These are phyloP conservation scores for Meda fulgida DNA, from an alignment of 2,797 vertebrate genomes.

Conservation along the genomic window DNA sequence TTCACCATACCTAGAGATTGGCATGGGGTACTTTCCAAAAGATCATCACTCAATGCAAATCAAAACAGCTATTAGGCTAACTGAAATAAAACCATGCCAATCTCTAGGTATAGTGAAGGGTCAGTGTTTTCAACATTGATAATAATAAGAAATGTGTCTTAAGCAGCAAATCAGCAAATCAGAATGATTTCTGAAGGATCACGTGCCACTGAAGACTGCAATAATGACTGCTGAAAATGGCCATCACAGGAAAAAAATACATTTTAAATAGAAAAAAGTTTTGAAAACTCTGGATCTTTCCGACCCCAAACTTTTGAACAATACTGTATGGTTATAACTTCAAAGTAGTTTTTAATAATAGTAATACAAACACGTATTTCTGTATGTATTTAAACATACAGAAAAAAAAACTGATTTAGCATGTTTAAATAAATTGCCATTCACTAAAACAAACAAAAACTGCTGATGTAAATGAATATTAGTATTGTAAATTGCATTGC, in stretches of 20 bases:
- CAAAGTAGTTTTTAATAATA: not conserved
- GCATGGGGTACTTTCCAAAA: too few relatives aligned
- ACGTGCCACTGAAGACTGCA: not conserved
- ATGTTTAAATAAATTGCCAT: not conserved
- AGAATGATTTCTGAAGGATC: not conserved
- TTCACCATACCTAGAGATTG: too few relatives aligned
- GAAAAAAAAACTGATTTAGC: not conserved
- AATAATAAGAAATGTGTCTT: not conserved
- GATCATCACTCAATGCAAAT: too few relatives aligned
- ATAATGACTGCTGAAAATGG: not conserved
- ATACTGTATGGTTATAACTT: not conserved
- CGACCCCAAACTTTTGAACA: not conserved
- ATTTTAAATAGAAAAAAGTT: not conserved
- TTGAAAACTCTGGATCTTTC: not conserved
- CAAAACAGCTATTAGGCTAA: too few relatives aligned
- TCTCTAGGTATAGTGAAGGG: too few relatives aligned
- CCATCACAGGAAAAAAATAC: not conserved
- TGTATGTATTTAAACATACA: not conserved
- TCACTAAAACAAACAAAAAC: not conserved
- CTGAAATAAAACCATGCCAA: too few relatives aligned
- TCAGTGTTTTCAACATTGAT: not conserved
- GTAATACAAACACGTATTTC: not conserved
- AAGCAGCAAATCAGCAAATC: not conserved
- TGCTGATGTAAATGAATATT: not conserved
- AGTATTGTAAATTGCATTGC: not conserved